Conservation (phyloP, 2,888 invertebrate genomes). For the Serrognathus titanus region DNA sequence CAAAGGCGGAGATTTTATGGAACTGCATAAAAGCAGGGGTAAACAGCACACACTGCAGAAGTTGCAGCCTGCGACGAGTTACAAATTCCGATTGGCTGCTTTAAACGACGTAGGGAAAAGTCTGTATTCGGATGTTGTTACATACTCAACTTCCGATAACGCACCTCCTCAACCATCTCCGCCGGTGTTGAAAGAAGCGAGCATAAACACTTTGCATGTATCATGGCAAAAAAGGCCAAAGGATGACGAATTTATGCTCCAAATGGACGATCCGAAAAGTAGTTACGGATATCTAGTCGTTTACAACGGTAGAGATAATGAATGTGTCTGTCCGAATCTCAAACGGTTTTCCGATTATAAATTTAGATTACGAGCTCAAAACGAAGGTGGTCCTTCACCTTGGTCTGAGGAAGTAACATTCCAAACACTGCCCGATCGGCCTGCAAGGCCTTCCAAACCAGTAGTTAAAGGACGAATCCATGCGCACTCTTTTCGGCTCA, state of each 20-base stretch:
- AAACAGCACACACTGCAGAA: slow-evolving; percentile 74
- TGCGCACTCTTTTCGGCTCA: slow-evolving; percentile 73
- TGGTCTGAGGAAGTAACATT: slow-evolving; percentile 79
- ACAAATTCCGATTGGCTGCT: slow-evolving; percentile 79
- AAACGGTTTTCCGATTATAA: slow-evolving; percentile 75
- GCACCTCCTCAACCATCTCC: slow-evolving; percentile 76
- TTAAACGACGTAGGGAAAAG: slow-evolving; percentile 78
- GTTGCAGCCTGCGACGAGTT: slow-evolving; percentile 74
- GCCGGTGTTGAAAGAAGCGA: slow-evolving; percentile 66
- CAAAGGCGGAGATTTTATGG: slow-evolving; percentile 64
- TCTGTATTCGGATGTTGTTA: slow-evolving; percentile 65
- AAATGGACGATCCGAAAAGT: slow-evolving; percentile 62
- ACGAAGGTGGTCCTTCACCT: slow-evolving; percentile 77
- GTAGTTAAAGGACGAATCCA: slow-evolving; percentile 77
- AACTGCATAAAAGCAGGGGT: slow-evolving; percentile 68
- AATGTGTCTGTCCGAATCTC: slow-evolving; percentile 65
- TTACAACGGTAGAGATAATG: slow-evolving; percentile 72
- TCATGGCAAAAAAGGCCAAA: slow-evolving; percentile 72
- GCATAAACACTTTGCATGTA: slow-evolving; percentile 62
- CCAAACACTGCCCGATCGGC: slow-evolving; percentile 75
- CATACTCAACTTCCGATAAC: slow-evolving; percentile 73
- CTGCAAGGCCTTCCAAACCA: slow-evolving; percentile 74
- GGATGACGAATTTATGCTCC: slow-evolving; percentile 78
- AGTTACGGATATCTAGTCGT: slow-evolving; percentile 57
- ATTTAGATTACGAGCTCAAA: slow-evolving; percentile 77